Evolutionary conservation across 2,888 invertebrate genomes (phyloP).

Genomic region (Clistopyga incitator): DNA sequence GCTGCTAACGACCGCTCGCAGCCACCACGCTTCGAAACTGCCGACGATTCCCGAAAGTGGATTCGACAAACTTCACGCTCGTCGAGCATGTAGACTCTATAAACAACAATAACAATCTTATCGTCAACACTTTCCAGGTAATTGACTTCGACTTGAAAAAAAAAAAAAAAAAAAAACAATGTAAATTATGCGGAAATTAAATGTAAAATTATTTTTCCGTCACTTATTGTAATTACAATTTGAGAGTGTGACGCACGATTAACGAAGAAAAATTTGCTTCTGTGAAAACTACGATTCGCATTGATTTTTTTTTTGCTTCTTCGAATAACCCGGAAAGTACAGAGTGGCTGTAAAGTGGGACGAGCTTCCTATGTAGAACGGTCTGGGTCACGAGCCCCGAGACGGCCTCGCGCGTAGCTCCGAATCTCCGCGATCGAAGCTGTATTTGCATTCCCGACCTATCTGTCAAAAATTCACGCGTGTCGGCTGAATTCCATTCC

Average conservation of each 20-base stretch:
- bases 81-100: conserved; percentile 23
- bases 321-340: conserved; percentile 35
- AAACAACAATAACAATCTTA: neutral
- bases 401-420: conserved; percentile 51
- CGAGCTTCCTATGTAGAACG: conserved; percentile 63
- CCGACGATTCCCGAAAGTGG: conserved; percentile 55
- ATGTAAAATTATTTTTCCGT: neutral
- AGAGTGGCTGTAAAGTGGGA: conserved; percentile 51
- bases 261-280: neutral
- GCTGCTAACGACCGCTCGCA: conserved; percentile 68
- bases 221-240: neutral
- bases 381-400: conserved; percentile 67
- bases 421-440: conserved; percentile 54
- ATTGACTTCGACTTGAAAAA: neutral
- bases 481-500: neutral
- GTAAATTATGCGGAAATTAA: neutral
- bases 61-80: conserved; percentile 40
- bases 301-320: too few species aligned
- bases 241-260: neutral
- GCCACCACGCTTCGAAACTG: conserved; percentile 50
- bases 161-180: neutral
- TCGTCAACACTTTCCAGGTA: neutral
- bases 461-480: conserved; percentile 4
- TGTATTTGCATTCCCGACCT: conserved; percentile 33
- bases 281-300: too few species aligned